Conservation (phyloP, 2,888 invertebrate species). For the Parascotia fuliginaria region DNA sequence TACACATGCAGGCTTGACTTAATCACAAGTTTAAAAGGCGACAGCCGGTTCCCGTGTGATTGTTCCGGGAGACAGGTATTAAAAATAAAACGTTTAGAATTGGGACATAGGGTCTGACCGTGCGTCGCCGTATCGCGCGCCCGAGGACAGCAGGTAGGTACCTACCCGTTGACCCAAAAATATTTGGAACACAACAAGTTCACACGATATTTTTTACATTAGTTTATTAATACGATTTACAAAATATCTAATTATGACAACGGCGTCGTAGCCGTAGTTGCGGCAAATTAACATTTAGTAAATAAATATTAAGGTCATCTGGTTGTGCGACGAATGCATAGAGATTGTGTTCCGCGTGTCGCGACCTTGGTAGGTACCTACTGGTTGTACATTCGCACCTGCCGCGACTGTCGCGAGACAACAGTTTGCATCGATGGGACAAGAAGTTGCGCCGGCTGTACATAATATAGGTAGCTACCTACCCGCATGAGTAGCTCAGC, state of each 20-base stretch:
- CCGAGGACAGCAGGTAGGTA: constrained; percentile 78
- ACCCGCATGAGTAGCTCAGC: constrained; percentile 55
- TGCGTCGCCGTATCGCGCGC: constrained; percentile 43
- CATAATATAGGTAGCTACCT: too few relatives aligned
- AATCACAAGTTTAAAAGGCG: constrained; percentile 28
- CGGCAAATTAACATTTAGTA: constrained; percentile 58
- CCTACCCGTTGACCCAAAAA: constrained; percentile 64
- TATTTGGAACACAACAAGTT: constrained; percentile 60
- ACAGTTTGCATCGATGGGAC: constrained; percentile 22
- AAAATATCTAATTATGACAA: constrained; percentile 27
- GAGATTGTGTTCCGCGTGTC: constrained; percentile 82
- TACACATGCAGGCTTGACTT: constrained; percentile 15
- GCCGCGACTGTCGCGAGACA: constrained; percentile 43
- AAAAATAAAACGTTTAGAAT: constrained; percentile 63
- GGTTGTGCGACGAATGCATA: constrained; percentile 64
- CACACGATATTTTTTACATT: constrained; percentile 59
- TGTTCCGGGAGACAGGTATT: constrained; percentile 71
- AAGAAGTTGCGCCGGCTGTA: too few relatives aligned
- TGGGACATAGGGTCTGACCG: constrained; percentile 64
- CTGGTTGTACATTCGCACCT: constrained; percentile 41
- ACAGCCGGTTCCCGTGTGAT: constrained; percentile 74
- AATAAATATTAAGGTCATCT: constrained; percentile 72
- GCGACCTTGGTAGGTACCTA: constrained; percentile 75
- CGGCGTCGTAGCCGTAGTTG: constrained; percentile 25
- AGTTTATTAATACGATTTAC: constrained; percentile 27